Evolutionary conservation across 2,888 invertebrate species (phyloP), one percentile per base, ranked within the genome.

Genomic region (Poecilus cupreus): DNA sequence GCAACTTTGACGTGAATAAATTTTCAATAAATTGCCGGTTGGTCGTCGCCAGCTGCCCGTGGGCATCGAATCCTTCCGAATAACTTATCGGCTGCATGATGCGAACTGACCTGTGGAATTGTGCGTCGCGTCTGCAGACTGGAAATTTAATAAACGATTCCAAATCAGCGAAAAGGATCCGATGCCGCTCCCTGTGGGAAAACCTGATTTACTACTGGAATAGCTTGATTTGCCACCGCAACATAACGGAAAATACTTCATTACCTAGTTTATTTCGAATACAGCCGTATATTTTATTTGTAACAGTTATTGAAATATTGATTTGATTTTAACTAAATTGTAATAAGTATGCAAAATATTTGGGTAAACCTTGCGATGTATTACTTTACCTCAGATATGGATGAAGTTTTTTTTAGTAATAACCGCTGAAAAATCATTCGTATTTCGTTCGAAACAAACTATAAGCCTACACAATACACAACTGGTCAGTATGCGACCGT

Each of bases 81-180:
- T 64, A 64, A 64, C 64, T 64, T 64, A 64, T 64, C 32, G 64
- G 64, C 64, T 32, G 64, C 32, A 64, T 64, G 64, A 64, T 64
- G 64, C 64, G 64, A 64, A 64, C 64, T 64, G 64, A 64, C 64
- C 64, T 64, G 64, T 64, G 32, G 64, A 64, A 64, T 64, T 37
- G 32, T 6, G 32, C 64, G 64, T 24, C 32, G 64, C 64, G 32
- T 26, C 37, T 32, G 64, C 16, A 11, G 64, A 64, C 64, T 64
- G 64, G 64, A 64, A 64, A 64, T 64, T 64, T 64, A 64, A 64
- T 64, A 64, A 64, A 64, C 64, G 64, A 64, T 37, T 64, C 13
- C 22, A 32, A 64, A 64, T 64, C 64, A 64, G 18, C 64, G 24
- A 57, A 32, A 54, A 64, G 64, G 64, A 64, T 64, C 64, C 32